Base-by-base conservation (phyloP, 2,113 vertebrate species). In the Labeo rohita region DNA sequence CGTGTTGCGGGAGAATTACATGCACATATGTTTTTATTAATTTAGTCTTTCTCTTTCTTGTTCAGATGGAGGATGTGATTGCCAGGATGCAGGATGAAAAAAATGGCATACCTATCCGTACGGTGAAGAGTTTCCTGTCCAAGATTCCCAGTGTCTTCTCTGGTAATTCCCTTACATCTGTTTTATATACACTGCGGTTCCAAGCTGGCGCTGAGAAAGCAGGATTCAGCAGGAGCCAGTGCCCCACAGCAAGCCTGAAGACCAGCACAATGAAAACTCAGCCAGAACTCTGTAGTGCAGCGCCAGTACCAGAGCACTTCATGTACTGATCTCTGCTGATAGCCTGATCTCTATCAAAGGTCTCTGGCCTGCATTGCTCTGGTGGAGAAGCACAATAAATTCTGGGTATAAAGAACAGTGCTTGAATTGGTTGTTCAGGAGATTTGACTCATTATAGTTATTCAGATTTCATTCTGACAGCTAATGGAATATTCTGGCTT, bases 61-160 rank as follows among this genome's bases (percentile, higher is more conserved):
- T 82, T 89, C 89, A 99, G 98, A 99, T 99, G 97, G 98, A 99
- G 94, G 97, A 99, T 0, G 95, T 99, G 92, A 98, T 99, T 95
- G 96, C 97, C 50, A 97, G 96, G 73, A 99, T 99, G 98, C 98
- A 99, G 93, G 97, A 98, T 84, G 97, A 99, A 92, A 99, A 98
- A 93, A 98, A 96, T 83, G 97, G 98, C 87, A 98, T 99, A 93
- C 97, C 97, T 43, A 99, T 99, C 91, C 96, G 98, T 80, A 99
- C 98, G 36, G 98, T 99, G 92, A 99, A 99, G 96, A 99, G 97
- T 93, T 99, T 99, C 93, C 96, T 99, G 90, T 97, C 98, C 93
- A 99, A 98, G 96, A 99, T 99, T 85, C 97, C 98, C 87, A 99
- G 98, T 90, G 98, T 99, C 90, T 99, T 99, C 95, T 99, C 97